Evolutionary conservation across 2,113 vertebrate genomes (phyloP).

Genomic region (Chaetodon trifascialis): DNA sequence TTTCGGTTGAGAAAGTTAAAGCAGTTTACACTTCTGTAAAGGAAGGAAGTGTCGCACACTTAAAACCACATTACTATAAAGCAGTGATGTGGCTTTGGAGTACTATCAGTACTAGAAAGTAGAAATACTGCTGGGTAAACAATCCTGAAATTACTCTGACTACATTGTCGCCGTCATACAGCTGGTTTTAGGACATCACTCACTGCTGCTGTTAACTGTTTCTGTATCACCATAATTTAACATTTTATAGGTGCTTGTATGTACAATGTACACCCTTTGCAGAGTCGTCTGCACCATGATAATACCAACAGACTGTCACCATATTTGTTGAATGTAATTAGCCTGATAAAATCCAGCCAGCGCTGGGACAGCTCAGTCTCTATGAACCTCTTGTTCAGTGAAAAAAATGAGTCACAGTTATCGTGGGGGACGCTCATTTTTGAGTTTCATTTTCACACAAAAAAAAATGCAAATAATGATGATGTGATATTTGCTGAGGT

Average conservation of each 20-base stretch:
- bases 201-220: too few relatives aligned
- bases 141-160: not conserved
- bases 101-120: not conserved
- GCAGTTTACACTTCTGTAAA: not conserved
- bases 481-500: too few relatives aligned
- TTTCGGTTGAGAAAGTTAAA: not conserved
- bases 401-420: too few relatives aligned
- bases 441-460: too few relatives aligned
- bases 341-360: too few relatives aligned
- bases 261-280: not conserved
- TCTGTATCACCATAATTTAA: not conserved
- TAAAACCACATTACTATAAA: not conserved
- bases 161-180: not conserved
- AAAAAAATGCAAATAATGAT: too few relatives aligned
- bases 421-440: too few relatives aligned
- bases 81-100: not conserved
- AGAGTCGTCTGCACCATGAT: not conserved
- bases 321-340: not conserved
- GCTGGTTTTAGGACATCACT: too few relatives aligned
- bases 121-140: not conserved
- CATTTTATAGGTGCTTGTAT: not conserved
- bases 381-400: not conserved
- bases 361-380: too few relatives aligned
- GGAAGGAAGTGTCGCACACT: constrained; percentile 8
- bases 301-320: not conserved